A percentile compares a stretch with the other conserved stretches of the same genome.
Conservation (phyloP, 2,113 vertebrate species). For the Anguilla rostrata region DNA sequence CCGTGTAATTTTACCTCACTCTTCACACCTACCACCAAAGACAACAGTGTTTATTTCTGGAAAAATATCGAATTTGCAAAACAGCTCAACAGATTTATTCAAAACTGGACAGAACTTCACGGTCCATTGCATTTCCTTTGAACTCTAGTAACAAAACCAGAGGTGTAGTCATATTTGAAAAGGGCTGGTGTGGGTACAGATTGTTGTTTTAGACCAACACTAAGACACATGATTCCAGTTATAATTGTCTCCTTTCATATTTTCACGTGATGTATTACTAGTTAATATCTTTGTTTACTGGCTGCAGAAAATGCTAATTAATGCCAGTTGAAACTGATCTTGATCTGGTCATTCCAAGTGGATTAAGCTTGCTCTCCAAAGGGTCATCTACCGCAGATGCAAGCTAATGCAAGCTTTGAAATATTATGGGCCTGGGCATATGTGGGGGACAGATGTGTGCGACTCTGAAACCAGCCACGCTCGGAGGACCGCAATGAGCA, state of each 20-base stretch:
- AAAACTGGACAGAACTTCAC: no score
- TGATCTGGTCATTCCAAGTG: not conserved
- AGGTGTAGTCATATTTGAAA: no score
- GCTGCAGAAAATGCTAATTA: not conserved
- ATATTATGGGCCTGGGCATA: constrained; percentile 25
- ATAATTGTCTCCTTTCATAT: no score
- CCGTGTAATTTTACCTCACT: not conserved
- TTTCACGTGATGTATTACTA: no score
- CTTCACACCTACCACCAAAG: not conserved
- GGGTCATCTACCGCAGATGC: not conserved
- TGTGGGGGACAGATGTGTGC: constrained; percentile 37
- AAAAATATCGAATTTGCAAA: no score
- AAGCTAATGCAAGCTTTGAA: not conserved
- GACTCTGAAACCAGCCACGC: constrained; percentile 47
- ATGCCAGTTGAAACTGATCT: not conserved
- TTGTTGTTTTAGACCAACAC: no score
- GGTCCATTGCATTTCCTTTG: no score
- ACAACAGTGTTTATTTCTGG: not conserved
- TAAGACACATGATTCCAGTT: no score
- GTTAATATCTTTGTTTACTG: not conserved
- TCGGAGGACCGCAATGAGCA: constrained; percentile 56
- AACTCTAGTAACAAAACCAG: no score
- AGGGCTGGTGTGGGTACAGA: no score
- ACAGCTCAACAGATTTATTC: no score
- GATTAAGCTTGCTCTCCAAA: not conserved